Evolutionary conservation across 2,888 invertebrate species (phyloP), one percentile per base, ranked within the genome.

Genomic region (Dendrolimus houi): DNA sequence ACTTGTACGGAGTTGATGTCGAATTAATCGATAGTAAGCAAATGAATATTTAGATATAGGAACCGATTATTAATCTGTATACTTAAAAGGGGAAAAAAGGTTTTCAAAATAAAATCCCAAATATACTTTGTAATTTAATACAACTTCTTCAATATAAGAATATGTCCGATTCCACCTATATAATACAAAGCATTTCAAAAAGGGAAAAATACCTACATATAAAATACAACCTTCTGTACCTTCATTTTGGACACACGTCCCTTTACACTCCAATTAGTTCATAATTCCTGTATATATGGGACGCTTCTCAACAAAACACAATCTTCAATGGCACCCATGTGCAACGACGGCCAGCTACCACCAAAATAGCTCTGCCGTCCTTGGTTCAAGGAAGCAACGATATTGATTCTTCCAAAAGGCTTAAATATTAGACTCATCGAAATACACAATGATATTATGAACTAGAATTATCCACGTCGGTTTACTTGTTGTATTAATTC

Each of bases 101-200:
- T 9, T 17, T 55, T 13, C 56, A 58, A 72, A 81, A 81, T 77
- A 74, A 83, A 75, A 79, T 60, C 59, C 64, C 62, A 55, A 59
- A 61, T 60, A 65, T 69, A 73, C 79, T 83, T 81, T 71, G 77
- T 83, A 86, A 79, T 89, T 89, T 89, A 88, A 84, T 90, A 90
- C 88, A 90, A 87, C 83, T 86, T 86, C 76, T 81, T 85, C 83
- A 86, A 85, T 90, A 90, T 87, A 90, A 90, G 88, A 90, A 90
- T 90, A 90, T 86, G 87, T 89, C 89, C 85, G 87, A 89, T 89
- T 89, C 88, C 87, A 87, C 88, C 87, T 83, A 80, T 83, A 85
- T 82, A 85, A 85, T 88, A 90, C 88, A 91, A 87, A 89, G 84
- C 85, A 77, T 85, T 86, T 84, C 79, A 83, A 85, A 91, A 87